Conservation (phyloP, 2,888 invertebrate genomes). For the Machimus rusticus region DNA sequence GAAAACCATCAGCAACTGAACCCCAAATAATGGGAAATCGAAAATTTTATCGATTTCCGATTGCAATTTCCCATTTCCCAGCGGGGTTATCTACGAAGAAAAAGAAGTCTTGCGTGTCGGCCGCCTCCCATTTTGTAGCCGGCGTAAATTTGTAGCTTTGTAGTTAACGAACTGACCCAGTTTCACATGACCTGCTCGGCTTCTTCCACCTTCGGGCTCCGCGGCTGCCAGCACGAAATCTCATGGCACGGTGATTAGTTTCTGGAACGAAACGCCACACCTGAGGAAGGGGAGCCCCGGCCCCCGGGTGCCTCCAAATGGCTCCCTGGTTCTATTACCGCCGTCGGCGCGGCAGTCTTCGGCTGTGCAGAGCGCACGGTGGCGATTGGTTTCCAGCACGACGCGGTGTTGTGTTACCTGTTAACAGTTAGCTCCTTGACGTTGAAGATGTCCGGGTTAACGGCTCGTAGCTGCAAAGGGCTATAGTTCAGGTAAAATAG, state of each 20-base stretch:
- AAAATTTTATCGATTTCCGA: conserved; percentile 13
- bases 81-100: background rate
- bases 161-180: conserved; percentile 26
- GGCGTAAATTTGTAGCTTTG: background rate
- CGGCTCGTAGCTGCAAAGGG: background rate
- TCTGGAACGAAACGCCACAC: conserved; percentile 2
- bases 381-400: background rate
- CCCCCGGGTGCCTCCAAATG: background rate
- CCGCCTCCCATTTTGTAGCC: background rate
- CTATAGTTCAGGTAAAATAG: background rate
- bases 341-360: background rate
- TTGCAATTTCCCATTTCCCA: conserved; percentile 13
- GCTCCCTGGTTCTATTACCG: background rate
- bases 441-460: background rate
- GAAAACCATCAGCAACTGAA: background rate
- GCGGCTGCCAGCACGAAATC: background rate
- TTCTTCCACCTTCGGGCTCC: conserved; percentile 19
- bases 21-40: background rate
- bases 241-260: background rate
- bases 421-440: conserved; percentile 3
- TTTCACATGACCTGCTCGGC: conserved; percentile 30
- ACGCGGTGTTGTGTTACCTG: conserved; percentile 21
- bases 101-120: conserved; percentile 14
- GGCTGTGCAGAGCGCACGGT: background rate
- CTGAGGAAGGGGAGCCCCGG: background rate